Base-by-base conservation (phyloP, 2,113 vertebrate genomes). In the Coregonus clupeaformis region DNA sequence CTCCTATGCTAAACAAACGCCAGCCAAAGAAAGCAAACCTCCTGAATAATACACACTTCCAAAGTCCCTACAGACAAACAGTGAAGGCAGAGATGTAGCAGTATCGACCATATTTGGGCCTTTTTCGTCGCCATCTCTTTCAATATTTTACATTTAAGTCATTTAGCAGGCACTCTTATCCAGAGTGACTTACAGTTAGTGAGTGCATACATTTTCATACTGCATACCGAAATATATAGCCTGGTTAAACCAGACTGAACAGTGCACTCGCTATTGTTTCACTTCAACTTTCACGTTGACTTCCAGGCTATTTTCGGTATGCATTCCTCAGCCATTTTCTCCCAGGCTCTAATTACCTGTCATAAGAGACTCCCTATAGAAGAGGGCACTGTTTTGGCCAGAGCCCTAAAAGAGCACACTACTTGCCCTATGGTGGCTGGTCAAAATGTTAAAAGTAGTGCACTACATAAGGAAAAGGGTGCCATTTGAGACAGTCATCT, bases 341-440 rank as follows among this genome's bases (percentile, higher is more conserved):
- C 59, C 80, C 71, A 36, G 36, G 36, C 36, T 36, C 36, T 36
- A 36, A 36, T 36, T 36, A 82, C 89, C 89, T 90, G 89, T 87
- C 86, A 84, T 89, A 89, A 89, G 86, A 77, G 83, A 80, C 86
- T 85, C 84, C 70, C 68, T 75, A 72, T 69, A 83, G n/a, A 2
- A 88, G 86, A 89, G 83, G 82, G 78, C 78, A 82, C 5, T 75
- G 82, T 86, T 87, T 87, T 89, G 75, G 82, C 86, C 85, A 87
- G 7, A 87, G 87, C 14, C 47, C 14, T 49, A 14, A 49, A 16
- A 14, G 4, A 14, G 47, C 11, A 49, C 47, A 14, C 47, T 49
- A 49, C 47, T 36, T 49, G 47, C 47, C 47, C 12, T 16, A 16
- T 49, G 3, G 4, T 16, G 13, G 14, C 47, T 16, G 3, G 14